These are phyloP conservation scores for Acrobeloides nanus DNA, from an alignment of 2,888 invertebrate species.

Conservation along the genomic window DNA sequence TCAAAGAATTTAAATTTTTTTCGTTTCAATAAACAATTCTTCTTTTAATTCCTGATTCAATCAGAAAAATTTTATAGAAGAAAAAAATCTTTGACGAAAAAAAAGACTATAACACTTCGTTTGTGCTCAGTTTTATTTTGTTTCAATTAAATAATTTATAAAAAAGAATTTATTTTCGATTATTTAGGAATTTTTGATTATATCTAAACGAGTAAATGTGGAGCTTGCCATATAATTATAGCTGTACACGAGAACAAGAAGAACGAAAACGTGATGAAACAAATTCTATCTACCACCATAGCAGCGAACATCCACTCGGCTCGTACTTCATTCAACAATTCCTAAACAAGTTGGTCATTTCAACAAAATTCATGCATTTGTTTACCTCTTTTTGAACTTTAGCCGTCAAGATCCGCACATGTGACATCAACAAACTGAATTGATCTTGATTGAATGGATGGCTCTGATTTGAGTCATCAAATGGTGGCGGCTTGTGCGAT, in stretches of 20 bases:
- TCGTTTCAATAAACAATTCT: too few relatives aligned
- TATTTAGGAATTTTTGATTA: neutral
- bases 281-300: constrained; percentile 46
- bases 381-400: constrained; percentile 47
- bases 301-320: constrained; percentile 50
- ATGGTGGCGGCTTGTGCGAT: neutral
- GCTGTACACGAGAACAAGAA: constrained; percentile 44
- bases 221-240: constrained; percentile 42
- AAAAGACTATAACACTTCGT: too few relatives aligned
- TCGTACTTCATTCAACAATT: constrained; percentile 42
- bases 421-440: constrained; percentile 19
- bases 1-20: too few relatives aligned
- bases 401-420: constrained; percentile 32
- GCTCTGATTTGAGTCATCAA: neutral
- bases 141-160: neutral
- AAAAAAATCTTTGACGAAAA: too few relatives aligned
- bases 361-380: neutral
- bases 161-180: neutral
- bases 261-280: constrained; percentile 44
- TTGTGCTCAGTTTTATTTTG: neutral
- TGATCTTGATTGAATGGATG: constrained; percentile 20
- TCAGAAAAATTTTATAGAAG: too few relatives aligned
- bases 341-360: constrained; percentile 22
- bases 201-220: constrained; percentile 46
- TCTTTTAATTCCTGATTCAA: too few relatives aligned